Conservation (phyloP, 2,888 invertebrate species). For the Mactromeris polynyma region DNA sequence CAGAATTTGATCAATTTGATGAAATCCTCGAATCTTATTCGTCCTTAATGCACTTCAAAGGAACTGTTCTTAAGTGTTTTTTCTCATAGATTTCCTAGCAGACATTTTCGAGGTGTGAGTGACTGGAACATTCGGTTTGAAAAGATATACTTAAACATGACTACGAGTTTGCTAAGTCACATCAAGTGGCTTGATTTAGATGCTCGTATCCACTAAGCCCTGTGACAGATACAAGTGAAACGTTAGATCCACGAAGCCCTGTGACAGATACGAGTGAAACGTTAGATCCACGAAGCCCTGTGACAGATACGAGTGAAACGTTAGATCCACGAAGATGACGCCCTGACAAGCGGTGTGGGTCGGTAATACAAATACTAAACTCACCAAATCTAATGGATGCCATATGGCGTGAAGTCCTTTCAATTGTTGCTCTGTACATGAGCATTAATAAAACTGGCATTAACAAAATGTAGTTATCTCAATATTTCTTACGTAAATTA, state of each 20-base stretch:
- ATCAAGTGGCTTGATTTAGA: neutral
- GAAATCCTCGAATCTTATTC: neutral
- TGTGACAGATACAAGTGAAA: too few species aligned
- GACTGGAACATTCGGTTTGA: neutral
- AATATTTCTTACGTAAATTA: too few species aligned
- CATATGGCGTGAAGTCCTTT: too few species aligned
- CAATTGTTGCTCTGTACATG: too few species aligned
- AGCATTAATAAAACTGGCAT: too few species aligned
- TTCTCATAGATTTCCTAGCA: neutral
- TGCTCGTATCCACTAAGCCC: neutral
- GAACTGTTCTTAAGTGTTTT: neutral
- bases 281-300: neutral
- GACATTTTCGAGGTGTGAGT: neutral
- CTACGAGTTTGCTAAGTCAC: neutral
- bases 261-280: too few species aligned
- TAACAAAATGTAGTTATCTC: too few species aligned
- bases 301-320: too few species aligned
- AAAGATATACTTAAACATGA: neutral
- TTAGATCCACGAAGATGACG: neutral
- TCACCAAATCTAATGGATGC: too few species aligned
- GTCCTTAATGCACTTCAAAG: neutral
- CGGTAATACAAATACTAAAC: too few species aligned
- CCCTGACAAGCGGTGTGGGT: too few species aligned
- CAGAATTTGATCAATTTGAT: slow-evolving; percentile 20
- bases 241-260: neutral